Evolutionary conservation across 1,140 invertebrate genomes (phyloP), one percentile per base, ranked within the genome.

Genomic region (Chlorops oryzae): DNA sequence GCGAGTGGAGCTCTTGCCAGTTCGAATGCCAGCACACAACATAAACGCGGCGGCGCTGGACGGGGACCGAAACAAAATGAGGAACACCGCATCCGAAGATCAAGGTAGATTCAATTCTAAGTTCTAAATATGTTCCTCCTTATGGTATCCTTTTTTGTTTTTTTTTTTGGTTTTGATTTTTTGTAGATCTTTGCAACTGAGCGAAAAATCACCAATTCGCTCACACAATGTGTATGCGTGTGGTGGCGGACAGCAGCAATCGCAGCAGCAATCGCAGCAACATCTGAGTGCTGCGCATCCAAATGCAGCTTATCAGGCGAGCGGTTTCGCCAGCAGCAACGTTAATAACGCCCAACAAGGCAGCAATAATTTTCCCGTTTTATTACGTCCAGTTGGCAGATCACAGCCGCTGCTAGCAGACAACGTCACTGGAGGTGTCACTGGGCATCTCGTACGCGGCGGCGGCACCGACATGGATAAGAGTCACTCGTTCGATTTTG

Each of bases 121-220:
- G 10, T 4, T 9, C 7, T 15, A 7, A 20, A 23, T 17, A 10
- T 10, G 3, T 7, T 25, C 22, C 24, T 15, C n/a, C 18, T 25
- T 39, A 17, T 24, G 22, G 2, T 50, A 12, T 28, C n/a, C 13
- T 39, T 43, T 5, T 27, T 47, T 10, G 7, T 22, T 37, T 32
- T 48, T 12, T 10, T 39, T 41, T 22, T 28, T 32, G 40, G 5
- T 23, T 44, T 41, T 40, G 7, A 41, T 10, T 57, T 15, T 39
- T 50, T 55, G 20, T 47, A 72, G 70, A 57, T 72, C 70, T 20
- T 50, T 72, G 10, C 70, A 72, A 50, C 56, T 72, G 0, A 70
- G 50, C 43, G 70, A 72, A 47, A 63, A 67, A 12, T 72, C 69
- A 4, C 69, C 70, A 5, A 72, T 62, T 52, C 70, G 70, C 15